Percentiles rank a stretch among this genome's conserved stretches.
phyloP scores from a whole-genome alignment of 1,140 invertebrate species.

The Hylaeus anthracinus region DNA sequence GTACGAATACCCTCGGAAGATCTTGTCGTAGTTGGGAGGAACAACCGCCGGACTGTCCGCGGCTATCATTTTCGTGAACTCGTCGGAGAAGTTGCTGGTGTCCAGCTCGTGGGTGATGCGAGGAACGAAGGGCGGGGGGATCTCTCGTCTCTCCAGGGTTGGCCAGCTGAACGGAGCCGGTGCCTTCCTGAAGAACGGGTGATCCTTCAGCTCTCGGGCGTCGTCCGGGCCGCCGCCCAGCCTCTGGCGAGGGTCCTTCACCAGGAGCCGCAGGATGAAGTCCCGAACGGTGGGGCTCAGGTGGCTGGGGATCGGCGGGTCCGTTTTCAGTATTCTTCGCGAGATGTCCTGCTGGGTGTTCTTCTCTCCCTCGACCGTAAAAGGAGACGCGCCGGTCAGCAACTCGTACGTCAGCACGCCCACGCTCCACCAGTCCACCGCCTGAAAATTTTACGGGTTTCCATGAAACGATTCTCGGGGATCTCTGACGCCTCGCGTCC shows the following conservation, averaged over 20 bases:
- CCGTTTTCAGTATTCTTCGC: conserved; percentile 91
- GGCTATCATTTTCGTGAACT: conserved; percentile 95
- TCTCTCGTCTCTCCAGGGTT: conserved; percentile 86
- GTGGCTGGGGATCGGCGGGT: conserved; percentile 91
- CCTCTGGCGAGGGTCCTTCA: conserved; percentile 93
- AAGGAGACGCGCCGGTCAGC: conserved; percentile 98
- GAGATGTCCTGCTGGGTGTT: conserved; percentile 97
- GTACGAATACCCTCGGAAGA: conserved; percentile 97
- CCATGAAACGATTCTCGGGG: neutral
- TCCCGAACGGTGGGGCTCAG: conserved; percentile 84
- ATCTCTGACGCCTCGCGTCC: neutral
- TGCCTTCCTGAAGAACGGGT: conserved; percentile 89
- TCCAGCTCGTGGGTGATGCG: conserved; percentile 92
- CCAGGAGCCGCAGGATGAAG: conserved; percentile 89
- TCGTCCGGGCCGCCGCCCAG: conserved; percentile 91
- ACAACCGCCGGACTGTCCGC: conserved; percentile 94
- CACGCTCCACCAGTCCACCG: conserved; percentile 98
- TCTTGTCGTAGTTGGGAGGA: conserved; percentile 91
- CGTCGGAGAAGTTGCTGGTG: conserved; percentile 97
- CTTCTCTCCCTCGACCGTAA: conserved; percentile 95
- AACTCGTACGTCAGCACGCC: conserved; percentile 98
- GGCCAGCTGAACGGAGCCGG: conserved; percentile 84
- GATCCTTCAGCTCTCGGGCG: conserved; percentile 92
- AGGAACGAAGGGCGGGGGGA: conserved; percentile 91
- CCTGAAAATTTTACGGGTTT: conserved; percentile 81